phyloP scores from a whole-genome alignment of 2,113 vertebrate species.

The Lynx canadensis region DNA sequence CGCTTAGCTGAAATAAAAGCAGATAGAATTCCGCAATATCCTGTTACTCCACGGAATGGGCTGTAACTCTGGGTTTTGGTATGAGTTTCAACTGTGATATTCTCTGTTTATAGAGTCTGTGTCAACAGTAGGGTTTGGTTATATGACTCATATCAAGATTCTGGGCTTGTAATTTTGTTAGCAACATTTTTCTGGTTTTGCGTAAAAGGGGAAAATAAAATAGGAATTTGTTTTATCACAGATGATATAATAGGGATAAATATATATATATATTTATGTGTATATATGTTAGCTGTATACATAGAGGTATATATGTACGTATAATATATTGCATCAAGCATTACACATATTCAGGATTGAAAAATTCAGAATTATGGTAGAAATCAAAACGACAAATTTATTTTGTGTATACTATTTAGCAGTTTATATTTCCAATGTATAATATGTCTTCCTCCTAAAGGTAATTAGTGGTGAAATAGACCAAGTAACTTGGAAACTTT shows the following conservation, averaged over 20 bases:
- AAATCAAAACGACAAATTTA: not conserved
- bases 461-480: not conserved
- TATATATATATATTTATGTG: not conserved
- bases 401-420: not conserved
- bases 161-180: not conserved
- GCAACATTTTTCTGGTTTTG: not conserved
- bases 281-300: too few species aligned
- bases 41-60: not conserved
- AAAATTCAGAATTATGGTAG: not conserved
- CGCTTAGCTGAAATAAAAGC: not conserved
- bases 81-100: accelerated
- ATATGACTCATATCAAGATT: not conserved
- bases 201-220: slow-evolving; percentile 1
- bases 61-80: not conserved
- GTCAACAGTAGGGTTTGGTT: not conserved
- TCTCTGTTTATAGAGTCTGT: not conserved
- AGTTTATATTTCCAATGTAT: not conserved
- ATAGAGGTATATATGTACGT: too few species aligned
- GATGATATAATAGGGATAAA: not conserved
- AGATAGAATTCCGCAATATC: not conserved
- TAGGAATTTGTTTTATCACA: not conserved
- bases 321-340: not conserved
- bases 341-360: not conserved
- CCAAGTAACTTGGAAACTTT: not conserved
- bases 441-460: not conserved